phyloP scores from a whole-genome alignment of 1,140 invertebrate genomes.

The Meteorus sp. region DNA sequence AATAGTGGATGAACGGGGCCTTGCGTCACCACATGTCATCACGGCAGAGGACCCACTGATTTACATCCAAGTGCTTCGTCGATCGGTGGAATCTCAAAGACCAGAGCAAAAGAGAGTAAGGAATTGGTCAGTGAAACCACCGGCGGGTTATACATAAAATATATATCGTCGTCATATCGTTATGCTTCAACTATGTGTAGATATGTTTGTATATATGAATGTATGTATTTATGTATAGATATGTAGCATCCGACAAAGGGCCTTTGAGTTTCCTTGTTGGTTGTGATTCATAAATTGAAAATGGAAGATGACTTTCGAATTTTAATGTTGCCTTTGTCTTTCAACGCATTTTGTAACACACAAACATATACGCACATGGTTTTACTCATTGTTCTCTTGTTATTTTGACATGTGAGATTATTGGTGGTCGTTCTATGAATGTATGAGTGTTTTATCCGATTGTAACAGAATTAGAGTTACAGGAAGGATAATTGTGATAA shows the following conservation, averaged over 20 bases:
- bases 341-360: not conserved
- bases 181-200: conserved; percentile 34
- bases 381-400: too few relatives aligned
- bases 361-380: too few relatives aligned
- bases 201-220: conserved; percentile 28
- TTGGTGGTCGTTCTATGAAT: too few relatives aligned
- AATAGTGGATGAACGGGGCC: conserved; percentile 17
- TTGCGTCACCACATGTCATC: conserved; percentile 47
- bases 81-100: conserved; percentile 14
- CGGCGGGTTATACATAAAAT: conserved; percentile 42
- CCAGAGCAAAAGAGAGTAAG: conserved; percentile 10
- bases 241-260: conserved; percentile 37
- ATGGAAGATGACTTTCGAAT: conserved; percentile 11
- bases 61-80: conserved; percentile 36
- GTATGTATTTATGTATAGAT: not conserved
- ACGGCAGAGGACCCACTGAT: conserved; percentile 35
- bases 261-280: not conserved
- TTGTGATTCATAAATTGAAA: conserved; percentile 8
- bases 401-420: too few relatives aligned
- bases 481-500: too few relatives aligned
- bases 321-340: conserved; percentile 4
- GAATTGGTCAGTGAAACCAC: conserved; percentile 18
- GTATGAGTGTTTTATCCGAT: too few relatives aligned
- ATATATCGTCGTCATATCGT: conserved; percentile 45
- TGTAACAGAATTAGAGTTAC: too few relatives aligned